Base-by-base conservation (phyloP, 2,888 invertebrate genomes). In the Onchidella celtica region DNA sequence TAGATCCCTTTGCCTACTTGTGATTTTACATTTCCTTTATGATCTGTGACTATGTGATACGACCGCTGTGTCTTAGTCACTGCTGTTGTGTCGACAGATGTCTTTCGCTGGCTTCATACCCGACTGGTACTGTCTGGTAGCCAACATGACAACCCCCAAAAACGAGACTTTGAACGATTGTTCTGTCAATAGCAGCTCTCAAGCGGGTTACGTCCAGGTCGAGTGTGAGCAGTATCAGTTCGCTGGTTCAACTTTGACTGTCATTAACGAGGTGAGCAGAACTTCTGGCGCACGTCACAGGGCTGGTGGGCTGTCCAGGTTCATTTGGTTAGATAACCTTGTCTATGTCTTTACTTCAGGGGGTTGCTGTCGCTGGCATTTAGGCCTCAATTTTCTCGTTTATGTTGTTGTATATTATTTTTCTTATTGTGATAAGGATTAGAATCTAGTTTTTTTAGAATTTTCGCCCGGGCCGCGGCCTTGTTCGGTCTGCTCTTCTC, bases 71-170 rank as follows among this genome's bases (percentile, higher is more conserved):
- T 11, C 47, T 61, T n/a, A 14, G 6, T 61, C 55, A 14, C 11
- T 17, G 17, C 55, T 55, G 9, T 14, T 55, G 17, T 55, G 9
- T 55, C 14, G 17, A 1, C 65, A 75, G 75, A 75, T 75, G 75
- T 40, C 75, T 14, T 75, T 59, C 36, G 47, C 47, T 40, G 75
- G 75, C 2, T 17, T 32, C n/a, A 38, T 75, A 47, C 75, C 75
- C 0, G 75, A 75, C 11, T 75, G 75, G 75, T 47, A 38, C 47
- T 75, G 75, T 21, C 17, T 47, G n/a, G 61, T 4, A 6, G 24
- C 34, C 14, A 59, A 34, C 27, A 24, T 0, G n/a, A 73, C 73
- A 1, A 29, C 9, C 27, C 61, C 61, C 57, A 57, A 61, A 38
- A 59, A 73, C 38, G 73, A 27, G 24, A 57, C 73, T 0, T 24